phyloP scores from a whole-genome alignment of 1,140 invertebrate genomes.

The Subanguina moxae region DNA sequence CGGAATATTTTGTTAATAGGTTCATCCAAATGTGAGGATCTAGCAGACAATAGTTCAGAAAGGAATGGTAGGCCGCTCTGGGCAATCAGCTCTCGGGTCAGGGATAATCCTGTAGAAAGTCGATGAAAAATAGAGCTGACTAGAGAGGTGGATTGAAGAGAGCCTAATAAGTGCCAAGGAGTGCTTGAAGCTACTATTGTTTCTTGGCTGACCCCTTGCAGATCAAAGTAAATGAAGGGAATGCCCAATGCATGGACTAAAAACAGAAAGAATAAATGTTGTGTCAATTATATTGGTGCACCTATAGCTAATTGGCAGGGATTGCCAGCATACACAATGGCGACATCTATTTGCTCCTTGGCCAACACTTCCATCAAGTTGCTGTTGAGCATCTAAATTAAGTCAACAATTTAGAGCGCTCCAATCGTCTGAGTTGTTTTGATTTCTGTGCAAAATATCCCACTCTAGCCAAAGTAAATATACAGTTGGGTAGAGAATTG shows the following conservation, averaged over 20 bases:
- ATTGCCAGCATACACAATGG: slow-evolving; percentile 55
- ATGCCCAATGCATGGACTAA: slow-evolving; percentile 47
- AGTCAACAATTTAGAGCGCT: no score
- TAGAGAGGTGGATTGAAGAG: neutral
- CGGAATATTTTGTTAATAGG: slow-evolving; percentile 51
- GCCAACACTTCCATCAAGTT: slow-evolving; percentile 55
- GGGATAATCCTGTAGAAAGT: slow-evolving; percentile 19
- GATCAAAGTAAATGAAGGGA: slow-evolving; percentile 55
- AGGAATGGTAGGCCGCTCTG: slow-evolving; percentile 24
- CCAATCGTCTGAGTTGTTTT: no score
- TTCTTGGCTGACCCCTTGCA: slow-evolving; percentile 54
- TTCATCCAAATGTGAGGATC: slow-evolving; percentile 45
- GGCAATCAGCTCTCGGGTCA: slow-evolving; percentile 37
- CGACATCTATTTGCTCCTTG: slow-evolving; percentile 53
- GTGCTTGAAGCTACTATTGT: slow-evolving; percentile 50
- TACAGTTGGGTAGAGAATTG: no score
- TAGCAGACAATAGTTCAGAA: slow-evolving; percentile 30
- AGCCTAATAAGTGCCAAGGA: slow-evolving; percentile 39
- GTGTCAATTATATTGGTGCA: no score
- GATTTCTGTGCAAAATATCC: no score
- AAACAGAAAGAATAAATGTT: slow-evolving; percentile 6
- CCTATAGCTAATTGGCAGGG: slow-evolving; percentile 51
- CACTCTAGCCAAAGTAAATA: no score
- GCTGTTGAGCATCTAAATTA: slow-evolving; percentile 54
- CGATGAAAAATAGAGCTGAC: neutral